These are phyloP conservation scores for Hyalella azteca DNA, from an alignment of 2,888 invertebrate species.

Conservation along the genomic window DNA sequence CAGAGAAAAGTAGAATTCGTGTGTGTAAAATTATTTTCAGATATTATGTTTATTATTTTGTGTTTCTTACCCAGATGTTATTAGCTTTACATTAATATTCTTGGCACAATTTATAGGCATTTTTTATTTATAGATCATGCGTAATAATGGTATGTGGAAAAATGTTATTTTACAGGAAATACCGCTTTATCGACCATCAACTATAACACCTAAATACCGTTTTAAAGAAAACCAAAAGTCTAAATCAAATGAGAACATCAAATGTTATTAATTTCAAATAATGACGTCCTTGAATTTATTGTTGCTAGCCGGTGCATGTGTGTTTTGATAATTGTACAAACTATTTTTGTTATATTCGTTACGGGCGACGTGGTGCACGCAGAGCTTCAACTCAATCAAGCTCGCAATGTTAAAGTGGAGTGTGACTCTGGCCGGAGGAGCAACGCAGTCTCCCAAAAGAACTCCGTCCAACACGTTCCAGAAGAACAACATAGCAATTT, in stretches of 20 bases:
- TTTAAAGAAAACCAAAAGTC: not conserved
- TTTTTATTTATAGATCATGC: not conserved
- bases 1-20: not conserved
- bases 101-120: not conserved
- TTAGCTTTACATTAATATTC: not conserved
- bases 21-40: not conserved
- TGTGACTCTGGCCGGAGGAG: conserved; percentile 1
- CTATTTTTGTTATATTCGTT: not conserved
- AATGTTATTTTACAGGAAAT: not conserved
- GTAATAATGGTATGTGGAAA: not conserved
- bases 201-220: too few species aligned
- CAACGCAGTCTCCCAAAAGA: not conserved
- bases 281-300: not conserved
- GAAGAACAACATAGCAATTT: not conserved
- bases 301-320: not conserved
- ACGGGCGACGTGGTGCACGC: not conserved
- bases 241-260: not conserved
- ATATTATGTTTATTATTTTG: not conserved
- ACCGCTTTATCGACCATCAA: not conserved
- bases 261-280: not conserved
- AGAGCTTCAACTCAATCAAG: not conserved
- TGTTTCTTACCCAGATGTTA: not conserved
- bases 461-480: not conserved
- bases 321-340: not conserved
- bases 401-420: conserved; percentile 20